These are phyloP conservation scores for Gastrophryne carolinensis DNA, from an alignment of 2,797 vertebrate genomes.

Conservation along the genomic window DNA sequence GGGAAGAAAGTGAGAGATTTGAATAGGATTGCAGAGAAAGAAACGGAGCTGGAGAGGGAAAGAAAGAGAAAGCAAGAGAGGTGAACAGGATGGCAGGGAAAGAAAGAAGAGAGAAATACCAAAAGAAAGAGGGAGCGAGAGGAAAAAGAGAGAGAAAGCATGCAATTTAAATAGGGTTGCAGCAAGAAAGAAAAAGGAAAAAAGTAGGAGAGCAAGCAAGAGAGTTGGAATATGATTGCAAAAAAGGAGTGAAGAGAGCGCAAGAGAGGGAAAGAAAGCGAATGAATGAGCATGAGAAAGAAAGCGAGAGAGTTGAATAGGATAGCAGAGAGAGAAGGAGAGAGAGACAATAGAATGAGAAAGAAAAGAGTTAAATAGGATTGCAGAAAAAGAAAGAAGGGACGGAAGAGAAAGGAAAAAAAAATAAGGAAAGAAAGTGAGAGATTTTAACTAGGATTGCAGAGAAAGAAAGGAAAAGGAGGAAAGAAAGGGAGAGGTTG, in stretches of 20 bases:
- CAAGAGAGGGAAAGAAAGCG: not conserved
- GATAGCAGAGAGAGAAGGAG: not conserved
- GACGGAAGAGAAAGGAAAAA: not conserved
- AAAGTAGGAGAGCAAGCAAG: too few relatives aligned
- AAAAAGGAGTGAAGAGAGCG: not conserved
- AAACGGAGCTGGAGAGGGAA: not conserved
- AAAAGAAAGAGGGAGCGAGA: not conserved
- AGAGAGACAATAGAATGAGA: not conserved
- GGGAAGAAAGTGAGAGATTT: not conserved
- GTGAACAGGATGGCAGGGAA: too few relatives aligned
- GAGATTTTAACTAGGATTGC: too few relatives aligned
- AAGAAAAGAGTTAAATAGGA: too few relatives aligned
- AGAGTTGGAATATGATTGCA: too few relatives aligned
- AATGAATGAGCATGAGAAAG: not conserved
- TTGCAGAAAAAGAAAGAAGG: not conserved
- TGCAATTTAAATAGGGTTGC: too few relatives aligned
- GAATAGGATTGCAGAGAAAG: too few relatives aligned
- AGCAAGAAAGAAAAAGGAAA: too few relatives aligned
- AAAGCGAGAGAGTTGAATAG: not conserved
- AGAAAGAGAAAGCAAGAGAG: too few relatives aligned
- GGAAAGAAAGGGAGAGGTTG: not conserved
- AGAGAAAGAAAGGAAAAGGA: not conserved
- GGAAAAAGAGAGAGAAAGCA: not conserved
- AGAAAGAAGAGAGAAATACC: not conserved
- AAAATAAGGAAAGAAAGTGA: not conserved